These are phyloP conservation scores for Neodiprion pinetum DNA, from an alignment of 1,140 invertebrate genomes.

Conservation along the genomic window DNA sequence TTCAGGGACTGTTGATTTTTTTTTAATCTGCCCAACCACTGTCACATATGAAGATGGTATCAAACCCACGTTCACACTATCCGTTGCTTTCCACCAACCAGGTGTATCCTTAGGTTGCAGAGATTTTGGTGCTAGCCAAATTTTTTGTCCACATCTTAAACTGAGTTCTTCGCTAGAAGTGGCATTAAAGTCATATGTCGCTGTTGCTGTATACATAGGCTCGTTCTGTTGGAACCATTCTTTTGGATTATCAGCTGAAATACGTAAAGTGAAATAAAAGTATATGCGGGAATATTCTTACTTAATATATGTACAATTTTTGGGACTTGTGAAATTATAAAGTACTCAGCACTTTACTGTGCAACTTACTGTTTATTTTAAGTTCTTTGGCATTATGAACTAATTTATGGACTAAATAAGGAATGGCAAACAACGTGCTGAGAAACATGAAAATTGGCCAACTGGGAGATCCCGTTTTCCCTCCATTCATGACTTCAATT, in stretches of 20 bases:
- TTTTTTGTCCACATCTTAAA: conserved; percentile 76
- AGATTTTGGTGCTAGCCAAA: conserved; percentile 83
- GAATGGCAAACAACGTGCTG: conserved; percentile 85
- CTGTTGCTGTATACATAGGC: conserved; percentile 75
- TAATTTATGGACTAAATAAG: conserved; percentile 91
- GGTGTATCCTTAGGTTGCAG: conserved; percentile 76
- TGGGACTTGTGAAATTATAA: conserved; percentile 13
- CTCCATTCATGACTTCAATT: conserved; percentile 44
- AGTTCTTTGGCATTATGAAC: conserved; percentile 59
- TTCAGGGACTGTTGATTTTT: conserved; percentile 38
- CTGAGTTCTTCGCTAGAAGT: conserved; percentile 78
- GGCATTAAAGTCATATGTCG: conserved; percentile 79
- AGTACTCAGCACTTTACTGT: conserved; percentile 46
- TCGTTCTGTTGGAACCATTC: conserved; percentile 67
- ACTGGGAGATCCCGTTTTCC: conserved; percentile 58
- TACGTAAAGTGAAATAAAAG: conserved; percentile 12
- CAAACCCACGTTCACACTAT: conserved; percentile 74
- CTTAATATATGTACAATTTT: conserved; percentile 2
- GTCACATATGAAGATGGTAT: conserved; percentile 83
- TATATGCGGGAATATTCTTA: conserved; percentile 17
- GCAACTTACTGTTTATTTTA: conserved; percentile 60
- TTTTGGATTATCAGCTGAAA: conserved; percentile 45
- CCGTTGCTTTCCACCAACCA: conserved; percentile 79
- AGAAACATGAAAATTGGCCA: conserved; percentile 85
- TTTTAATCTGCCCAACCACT: conserved; percentile 49